Conservation (phyloP, 2,113 vertebrate genomes). For the Thermophis baileyi region DNA sequence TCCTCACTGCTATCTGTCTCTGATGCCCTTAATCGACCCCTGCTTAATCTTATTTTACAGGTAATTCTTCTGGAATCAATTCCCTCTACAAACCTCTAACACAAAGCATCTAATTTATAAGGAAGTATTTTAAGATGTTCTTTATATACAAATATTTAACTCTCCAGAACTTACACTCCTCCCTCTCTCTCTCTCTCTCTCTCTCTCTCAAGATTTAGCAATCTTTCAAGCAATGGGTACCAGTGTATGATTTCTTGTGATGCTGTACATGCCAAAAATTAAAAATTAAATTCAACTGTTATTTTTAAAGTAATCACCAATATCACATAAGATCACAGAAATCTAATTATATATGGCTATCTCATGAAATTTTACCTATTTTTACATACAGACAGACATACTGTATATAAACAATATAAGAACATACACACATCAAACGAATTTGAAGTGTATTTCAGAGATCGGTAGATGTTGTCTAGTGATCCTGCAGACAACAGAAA, state of each 20-base stretch:
- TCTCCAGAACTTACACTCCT: background rate
- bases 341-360: background rate
- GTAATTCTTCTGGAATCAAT: background rate
- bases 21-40: background rate
- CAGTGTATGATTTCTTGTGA: background rate
- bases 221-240: background rate
- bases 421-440: background rate
- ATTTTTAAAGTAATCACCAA: background rate
- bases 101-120: background rate
- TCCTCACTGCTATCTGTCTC: background rate
- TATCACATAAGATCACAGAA: background rate
- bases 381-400: background rate
- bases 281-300: background rate
- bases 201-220: background rate
- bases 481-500: background rate
- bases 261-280: background rate
- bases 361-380: background rate
- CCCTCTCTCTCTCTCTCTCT: background rate
- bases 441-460: background rate
- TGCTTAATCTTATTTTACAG: background rate
- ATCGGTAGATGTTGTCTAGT: background rate
- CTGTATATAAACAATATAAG: background rate
- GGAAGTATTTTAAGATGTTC: background rate
- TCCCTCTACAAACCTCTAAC: background rate
- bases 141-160: background rate